Base-by-base conservation (phyloP, 2,888 invertebrate species). In the Drosophila fulvimacula region DNA sequence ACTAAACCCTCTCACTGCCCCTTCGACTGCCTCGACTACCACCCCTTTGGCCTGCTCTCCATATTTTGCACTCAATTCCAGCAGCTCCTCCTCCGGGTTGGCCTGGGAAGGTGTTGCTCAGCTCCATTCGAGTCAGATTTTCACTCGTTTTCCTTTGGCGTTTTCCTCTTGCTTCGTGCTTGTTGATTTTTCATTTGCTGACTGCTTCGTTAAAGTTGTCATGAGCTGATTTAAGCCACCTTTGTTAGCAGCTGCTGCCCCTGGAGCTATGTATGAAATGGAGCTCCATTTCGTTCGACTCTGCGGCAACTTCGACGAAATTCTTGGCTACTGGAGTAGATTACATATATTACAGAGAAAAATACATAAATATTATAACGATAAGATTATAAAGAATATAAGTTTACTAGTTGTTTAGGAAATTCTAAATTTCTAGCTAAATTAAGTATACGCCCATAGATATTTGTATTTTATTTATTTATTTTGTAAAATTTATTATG, bases 171-270 rank as follows among this genome's bases (percentile, higher is more conserved):
- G 9, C 10, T 7, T 10, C 2, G 11, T 27, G 46, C 6, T 48
- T 87, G 62, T 63, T 78, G 67, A 48, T 71, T 55, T 53, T 46
- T 62, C 65, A 67, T 66, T 69, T 56, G 77, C 74, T 83, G 89
- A 88, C 88, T 82, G 73, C 90, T 88, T 90, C 88, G 90, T 88
- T 88, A 88, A 87, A 74, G 70, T 77, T 81, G 84, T 86, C 85
- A 86, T 74, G 67, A 69, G 77, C 83, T 88, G 89, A 86, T 86
- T 86, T 88, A 86, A 81, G 87, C 83, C 76, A 85, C 84, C 74
- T 80, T 82, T 82, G 78, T 82, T 66, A 39, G 59, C 81, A 24
- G 51, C 36, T 21, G 36, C 21, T 27, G n/a, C 52, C 52, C 58
- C 58, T 24, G 1, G 4, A 42, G 39, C 44, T 13, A 34, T 30